Evolutionary conservation across 2,797 vertebrate species (phyloP).

Genomic region (Ctenosaura bakeri): DNA sequence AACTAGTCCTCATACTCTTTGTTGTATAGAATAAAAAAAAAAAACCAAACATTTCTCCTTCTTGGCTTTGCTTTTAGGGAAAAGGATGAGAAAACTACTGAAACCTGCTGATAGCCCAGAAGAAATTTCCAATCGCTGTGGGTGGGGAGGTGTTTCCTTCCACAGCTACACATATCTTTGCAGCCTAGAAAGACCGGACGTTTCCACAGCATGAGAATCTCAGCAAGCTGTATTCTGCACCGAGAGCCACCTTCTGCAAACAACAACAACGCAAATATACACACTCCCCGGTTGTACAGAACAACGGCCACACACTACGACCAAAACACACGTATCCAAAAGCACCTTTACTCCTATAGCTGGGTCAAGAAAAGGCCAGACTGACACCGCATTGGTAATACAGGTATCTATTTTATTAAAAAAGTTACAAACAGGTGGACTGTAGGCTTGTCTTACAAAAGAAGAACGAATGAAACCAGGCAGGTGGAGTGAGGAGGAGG

Average conservation of each 20-base stretch:
- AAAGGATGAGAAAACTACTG: no score
- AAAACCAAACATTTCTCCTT: neutral
- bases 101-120: no score
- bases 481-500: constrained; percentile 39
- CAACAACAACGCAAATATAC: neutral
- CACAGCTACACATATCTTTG: no score
- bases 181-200: no score
- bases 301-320: no score
- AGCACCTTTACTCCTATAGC: neutral
- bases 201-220: no score
- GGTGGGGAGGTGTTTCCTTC: no score
- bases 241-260: neutral
- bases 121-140: no score
- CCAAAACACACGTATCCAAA: neutral
- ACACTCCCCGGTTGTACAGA: no score
- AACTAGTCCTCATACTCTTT: neutral
- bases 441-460: constrained; percentile 85
- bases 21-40: neutral
- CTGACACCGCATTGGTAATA: constrained; percentile 77
- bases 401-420: constrained; percentile 87
- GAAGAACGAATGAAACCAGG: constrained; percentile 82
- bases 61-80: no score
- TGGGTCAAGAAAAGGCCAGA: constrained; percentile 57
- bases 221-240: neutral
- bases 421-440: constrained; percentile 87